These are phyloP conservation scores for Cinclus mexicanus DNA, from an alignment of 2,113 vertebrate genomes.

Conservation along the genomic window DNA sequence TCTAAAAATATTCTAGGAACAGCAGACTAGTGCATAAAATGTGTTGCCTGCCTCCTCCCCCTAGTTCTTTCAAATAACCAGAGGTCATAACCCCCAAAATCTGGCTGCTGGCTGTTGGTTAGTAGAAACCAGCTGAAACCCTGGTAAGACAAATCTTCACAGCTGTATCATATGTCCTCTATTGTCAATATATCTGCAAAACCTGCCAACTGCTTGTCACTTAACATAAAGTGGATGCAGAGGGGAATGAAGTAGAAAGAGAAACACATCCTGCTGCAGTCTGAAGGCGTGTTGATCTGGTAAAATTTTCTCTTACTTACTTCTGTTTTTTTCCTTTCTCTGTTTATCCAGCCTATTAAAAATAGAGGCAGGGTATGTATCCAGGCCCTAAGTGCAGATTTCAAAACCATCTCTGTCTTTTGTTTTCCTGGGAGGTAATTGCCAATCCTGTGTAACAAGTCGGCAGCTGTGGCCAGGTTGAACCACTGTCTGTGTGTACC, in stretches of 20 bases:
- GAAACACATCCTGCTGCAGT: neutral
- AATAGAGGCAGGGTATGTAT: fast-evolving
- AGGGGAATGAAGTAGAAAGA: neutral
- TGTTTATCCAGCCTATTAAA: neutral
- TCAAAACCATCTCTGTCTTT: neutral
- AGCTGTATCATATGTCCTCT: conserved; percentile 38
- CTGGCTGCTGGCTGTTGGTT: conserved; percentile 47
- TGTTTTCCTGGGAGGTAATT: neutral
- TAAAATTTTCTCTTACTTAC: neutral
- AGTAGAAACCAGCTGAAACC: conserved; percentile 49
- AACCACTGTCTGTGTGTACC: too few relatives aligned
- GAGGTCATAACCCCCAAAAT: conserved; percentile 51
- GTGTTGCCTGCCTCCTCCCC: neutral
- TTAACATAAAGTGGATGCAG: conserved; percentile 11
- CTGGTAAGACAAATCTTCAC: conserved; percentile 54
- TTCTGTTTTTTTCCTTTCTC: neutral
- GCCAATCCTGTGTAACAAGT: fast-evolving
- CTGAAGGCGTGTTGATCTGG: neutral
- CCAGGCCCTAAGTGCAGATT: neutral
- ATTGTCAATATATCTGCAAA: conserved; percentile 38
- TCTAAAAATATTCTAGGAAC: conserved; percentile 1
- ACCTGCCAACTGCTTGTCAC: conserved; percentile 48
- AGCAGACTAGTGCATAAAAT: neutral
- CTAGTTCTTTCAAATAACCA: neutral
- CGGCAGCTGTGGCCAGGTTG: fast-evolving